Conservation (phyloP, 2,888 invertebrate species). For the Drosophila maculinotata region DNA sequence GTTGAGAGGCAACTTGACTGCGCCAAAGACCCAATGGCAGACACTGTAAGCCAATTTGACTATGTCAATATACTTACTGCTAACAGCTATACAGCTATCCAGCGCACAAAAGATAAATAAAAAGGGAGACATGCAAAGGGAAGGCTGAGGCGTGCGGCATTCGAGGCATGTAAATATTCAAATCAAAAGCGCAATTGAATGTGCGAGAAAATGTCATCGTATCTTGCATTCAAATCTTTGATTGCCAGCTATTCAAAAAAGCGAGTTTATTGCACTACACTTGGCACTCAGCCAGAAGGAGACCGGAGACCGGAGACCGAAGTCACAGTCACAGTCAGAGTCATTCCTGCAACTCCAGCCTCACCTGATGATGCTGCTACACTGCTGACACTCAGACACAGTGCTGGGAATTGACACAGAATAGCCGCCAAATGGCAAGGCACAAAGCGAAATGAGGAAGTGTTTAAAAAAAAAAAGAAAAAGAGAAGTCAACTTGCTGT, state of each 20-base stretch:
- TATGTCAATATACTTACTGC: slow-evolving; percentile 63
- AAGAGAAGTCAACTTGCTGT: slow-evolving; percentile 23
- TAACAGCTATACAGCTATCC: slow-evolving; percentile 11
- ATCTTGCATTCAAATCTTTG: slow-evolving; percentile 80
- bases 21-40: slow-evolving; percentile 46
- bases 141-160: slow-evolving; percentile 15
- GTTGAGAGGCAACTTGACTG: slow-evolving; percentile 2
- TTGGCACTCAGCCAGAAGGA: slow-evolving; percentile 73
- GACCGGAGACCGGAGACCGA: slow-evolving; percentile 2
- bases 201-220: slow-evolving; percentile 80
- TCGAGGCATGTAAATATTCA: slow-evolving; percentile 77
- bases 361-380: slow-evolving; percentile 11
- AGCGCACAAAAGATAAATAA: slow-evolving; percentile 44
- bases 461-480: slow-evolving; percentile 58
- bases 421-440: slow-evolving; percentile 75
- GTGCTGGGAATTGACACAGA: slow-evolving; percentile 78
- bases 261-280: slow-evolving; percentile 79
- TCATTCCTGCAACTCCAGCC: slow-evolving; percentile 26
- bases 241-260: slow-evolving; percentile 77
- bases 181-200: slow-evolving; percentile 81
- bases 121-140: slow-evolving; percentile 11
- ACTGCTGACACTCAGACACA: slow-evolving; percentile 68
- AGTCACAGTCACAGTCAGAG: slow-evolving; percentile 57
- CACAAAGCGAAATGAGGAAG: slow-evolving; percentile 78
- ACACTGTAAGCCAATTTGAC: slow-evolving; percentile 68